phyloP scores from a whole-genome alignment of 2,797 vertebrate species.

The Neopelma chrysocephalum region DNA sequence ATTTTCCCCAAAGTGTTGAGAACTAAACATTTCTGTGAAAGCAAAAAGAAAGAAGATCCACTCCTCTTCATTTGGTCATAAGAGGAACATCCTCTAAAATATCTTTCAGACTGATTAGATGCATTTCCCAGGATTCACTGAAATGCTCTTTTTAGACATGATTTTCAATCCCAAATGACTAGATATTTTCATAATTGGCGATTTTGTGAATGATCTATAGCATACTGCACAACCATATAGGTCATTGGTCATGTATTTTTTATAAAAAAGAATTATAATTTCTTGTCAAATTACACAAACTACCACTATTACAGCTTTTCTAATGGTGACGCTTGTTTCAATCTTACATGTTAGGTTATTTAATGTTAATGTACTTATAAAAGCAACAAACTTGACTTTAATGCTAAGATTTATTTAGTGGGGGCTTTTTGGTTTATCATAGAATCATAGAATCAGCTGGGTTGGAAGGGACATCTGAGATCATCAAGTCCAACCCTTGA shows the following conservation, averaged over 20 bases:
- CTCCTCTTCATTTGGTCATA: accelerated
- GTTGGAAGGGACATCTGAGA: too few relatives aligned
- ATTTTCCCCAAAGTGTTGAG: neutral
- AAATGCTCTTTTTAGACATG: neutral
- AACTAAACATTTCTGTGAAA: neutral
- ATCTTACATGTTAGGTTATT: neutral
- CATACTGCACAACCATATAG: neutral
- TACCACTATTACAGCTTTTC: neutral
- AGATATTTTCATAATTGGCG: neutral
- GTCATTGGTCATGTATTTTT: neutral
- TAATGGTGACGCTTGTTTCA: neutral
- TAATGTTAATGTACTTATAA: neutral
- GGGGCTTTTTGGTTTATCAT: accelerated
- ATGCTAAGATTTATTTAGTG: neutral
- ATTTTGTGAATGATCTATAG: neutral
- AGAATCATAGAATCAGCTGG: too few relatives aligned
- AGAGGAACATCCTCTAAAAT: neutral
- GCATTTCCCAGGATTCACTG: neutral
- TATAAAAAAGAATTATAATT: neutral
- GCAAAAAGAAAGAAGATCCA: neutral
- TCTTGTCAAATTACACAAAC: neutral
- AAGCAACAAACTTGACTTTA: neutral
- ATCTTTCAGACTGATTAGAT: neutral
- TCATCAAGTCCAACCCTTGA: too few relatives aligned
- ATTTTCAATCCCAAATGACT: neutral